A percentile compares a stretch with the other conserved stretches of the same genome.
Evolutionary conservation across 2,888 invertebrate genomes (phyloP).

Genomic region (Pyrochroa serraticornis): DNA sequence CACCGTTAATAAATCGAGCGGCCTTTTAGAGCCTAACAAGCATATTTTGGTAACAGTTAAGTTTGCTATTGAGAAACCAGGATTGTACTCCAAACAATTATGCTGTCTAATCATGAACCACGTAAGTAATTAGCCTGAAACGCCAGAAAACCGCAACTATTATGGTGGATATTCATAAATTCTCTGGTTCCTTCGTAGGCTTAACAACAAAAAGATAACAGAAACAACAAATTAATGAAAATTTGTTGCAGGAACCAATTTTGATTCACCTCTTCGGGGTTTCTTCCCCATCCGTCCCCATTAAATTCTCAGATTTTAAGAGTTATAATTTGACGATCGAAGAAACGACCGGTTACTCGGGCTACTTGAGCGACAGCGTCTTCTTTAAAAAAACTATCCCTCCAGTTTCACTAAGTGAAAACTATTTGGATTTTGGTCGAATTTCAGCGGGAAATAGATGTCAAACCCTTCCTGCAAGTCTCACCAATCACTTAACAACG

Average conservation of each 20-base stretch:
- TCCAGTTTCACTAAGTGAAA: constrained; percentile 17
- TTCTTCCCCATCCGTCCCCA: neutral
- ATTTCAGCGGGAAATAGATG: constrained; percentile 1
- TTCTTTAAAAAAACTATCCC: constrained; percentile 7
- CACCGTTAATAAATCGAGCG: constrained; percentile 1
- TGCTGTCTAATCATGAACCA: constrained; percentile 19
- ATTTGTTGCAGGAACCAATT: constrained; percentile 13
- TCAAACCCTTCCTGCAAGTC: constrained; percentile 12
- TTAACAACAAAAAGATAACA: neutral
- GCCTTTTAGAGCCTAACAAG: constrained; percentile 8
- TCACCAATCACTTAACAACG: constrained; percentile 20
- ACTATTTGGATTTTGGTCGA: constrained; percentile 20
- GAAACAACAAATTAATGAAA: neutral
- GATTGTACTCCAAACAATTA: constrained; percentile 16
- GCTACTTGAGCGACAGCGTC: constrained; percentile 19
- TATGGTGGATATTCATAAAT: too few species aligned
- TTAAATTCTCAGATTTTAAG: neutral
- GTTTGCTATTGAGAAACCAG: constrained; percentile 3
- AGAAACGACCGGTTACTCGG: constrained; percentile 12
- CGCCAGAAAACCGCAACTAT: too few species aligned
- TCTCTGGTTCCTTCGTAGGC: neutral
- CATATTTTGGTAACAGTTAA: constrained; percentile 9
- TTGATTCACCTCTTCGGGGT: constrained; percentile 14
- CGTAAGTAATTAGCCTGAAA: neutral
- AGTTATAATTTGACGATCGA: constrained; percentile 9